These are phyloP conservation scores for Progne subis DNA, from an alignment of 2,113 vertebrate species.

Conservation along the genomic window DNA sequence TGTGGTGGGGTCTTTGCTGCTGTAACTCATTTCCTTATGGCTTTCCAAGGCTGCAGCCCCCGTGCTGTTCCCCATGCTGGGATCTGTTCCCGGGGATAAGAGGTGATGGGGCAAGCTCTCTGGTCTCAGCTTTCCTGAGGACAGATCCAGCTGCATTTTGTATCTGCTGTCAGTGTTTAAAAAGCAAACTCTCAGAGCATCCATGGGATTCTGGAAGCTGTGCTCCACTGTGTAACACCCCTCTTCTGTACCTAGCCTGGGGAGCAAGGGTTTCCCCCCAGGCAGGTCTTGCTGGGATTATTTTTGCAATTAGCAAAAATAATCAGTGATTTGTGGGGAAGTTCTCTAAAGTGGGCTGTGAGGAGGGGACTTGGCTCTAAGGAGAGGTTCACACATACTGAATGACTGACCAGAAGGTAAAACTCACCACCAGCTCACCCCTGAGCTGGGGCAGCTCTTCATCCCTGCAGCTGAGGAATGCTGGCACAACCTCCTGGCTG, in stretches of 20 bases:
- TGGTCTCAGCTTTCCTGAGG: neutral
- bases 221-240: neutral
- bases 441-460: neutral
- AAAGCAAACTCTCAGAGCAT: neutral
- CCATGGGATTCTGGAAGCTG: neutral
- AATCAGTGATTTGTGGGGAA: neutral
- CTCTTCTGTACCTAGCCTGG: fast-evolving
- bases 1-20: neutral
- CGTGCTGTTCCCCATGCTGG: neutral
- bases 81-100: neutral
- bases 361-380: neutral
- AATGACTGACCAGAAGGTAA: neutral
- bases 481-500: neutral
- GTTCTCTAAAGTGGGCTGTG: neutral
- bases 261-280: neutral
- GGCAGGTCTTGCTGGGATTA: neutral
- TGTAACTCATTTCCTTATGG: neutral
- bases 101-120: neutral
- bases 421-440: neutral
- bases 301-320: neutral
- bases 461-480: neutral
- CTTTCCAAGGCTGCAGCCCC: neutral
- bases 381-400: neutral
- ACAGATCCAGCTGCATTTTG: neutral
- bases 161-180: neutral